Percentiles rank a stretch among this genome's conserved stretches.
Conservation (phyloP, 2,888 invertebrate genomes). For the Drepanosiphum platanoidis region DNA sequence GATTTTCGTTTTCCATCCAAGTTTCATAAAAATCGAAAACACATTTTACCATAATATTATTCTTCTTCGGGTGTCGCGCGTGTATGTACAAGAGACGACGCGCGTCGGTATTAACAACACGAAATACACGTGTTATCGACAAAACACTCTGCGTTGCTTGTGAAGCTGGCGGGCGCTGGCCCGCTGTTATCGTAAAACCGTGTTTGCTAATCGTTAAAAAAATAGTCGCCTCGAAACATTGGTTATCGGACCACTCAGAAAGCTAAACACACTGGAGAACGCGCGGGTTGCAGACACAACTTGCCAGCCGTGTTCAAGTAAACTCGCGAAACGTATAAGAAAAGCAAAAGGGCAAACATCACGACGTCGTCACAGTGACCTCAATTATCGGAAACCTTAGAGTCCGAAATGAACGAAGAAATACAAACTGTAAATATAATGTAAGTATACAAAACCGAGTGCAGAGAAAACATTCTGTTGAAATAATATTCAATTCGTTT, state of each 20-base stretch:
- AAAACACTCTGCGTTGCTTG: too few species aligned
- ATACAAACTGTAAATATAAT: slow-evolving; percentile 17
- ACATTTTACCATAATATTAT: too few species aligned
- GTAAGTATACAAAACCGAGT: slow-evolving; percentile 14
- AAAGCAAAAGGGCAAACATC: background rate
- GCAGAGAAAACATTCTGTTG: slow-evolving; percentile 1
- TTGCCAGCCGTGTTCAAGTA: background rate
- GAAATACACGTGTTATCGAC: too few species aligned
- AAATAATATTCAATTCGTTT: slow-evolving; percentile 18
- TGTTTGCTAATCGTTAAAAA: background rate
- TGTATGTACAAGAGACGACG: too few species aligned
- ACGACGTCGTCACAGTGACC: background rate
- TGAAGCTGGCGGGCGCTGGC: too few species aligned
- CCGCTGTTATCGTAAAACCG: background rate
- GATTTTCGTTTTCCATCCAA: too few species aligned
- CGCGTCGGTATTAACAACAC: too few species aligned
- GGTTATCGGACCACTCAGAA: background rate
- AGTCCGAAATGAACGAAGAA: background rate
- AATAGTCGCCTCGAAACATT: background rate
- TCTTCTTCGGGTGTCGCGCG: too few species aligned
- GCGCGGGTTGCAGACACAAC: background rate
- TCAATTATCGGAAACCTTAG: background rate
- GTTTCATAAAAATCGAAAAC: too few species aligned
- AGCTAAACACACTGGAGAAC: background rate
- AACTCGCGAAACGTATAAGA: background rate